phyloP scores from a whole-genome alignment of 2,113 vertebrate genomes.

The Ciconia stormi region DNA sequence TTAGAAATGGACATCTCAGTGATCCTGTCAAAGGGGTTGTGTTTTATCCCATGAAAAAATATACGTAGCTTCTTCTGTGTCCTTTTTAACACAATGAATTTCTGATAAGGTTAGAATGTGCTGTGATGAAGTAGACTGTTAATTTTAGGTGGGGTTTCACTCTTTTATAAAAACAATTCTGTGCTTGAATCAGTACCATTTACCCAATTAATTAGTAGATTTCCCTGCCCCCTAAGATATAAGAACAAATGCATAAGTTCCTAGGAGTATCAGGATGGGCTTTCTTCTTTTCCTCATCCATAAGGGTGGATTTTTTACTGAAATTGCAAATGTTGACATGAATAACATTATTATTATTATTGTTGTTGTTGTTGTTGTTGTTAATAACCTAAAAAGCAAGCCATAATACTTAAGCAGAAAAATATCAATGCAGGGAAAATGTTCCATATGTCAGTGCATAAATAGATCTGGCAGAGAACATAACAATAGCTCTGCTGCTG shows the following conservation, averaged over 20 bases:
- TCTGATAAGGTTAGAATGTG: background rate
- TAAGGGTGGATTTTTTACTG: background rate
- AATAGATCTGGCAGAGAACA: background rate
- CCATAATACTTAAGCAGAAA: background rate
- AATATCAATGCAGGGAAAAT: background rate
- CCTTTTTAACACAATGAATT: background rate
- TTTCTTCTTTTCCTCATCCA: background rate
- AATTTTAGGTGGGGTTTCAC: background rate
- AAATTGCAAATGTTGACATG: background rate
- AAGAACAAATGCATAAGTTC: background rate
- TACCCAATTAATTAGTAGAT: background rate
- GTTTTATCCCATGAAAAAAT: background rate
- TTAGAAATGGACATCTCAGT: background rate
- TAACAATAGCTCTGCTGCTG: background rate
- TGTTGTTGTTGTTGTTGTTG: background rate
- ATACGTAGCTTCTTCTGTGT: background rate
- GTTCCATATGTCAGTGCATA: background rate
- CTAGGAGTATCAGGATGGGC: background rate
- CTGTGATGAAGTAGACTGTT: background rate
- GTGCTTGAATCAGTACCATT: background rate
- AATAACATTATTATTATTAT: background rate
- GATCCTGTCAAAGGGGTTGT: background rate
- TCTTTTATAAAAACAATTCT: background rate
- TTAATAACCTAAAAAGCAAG: background rate
- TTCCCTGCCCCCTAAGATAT: background rate